Conservation (phyloP, 1,140 invertebrate species). For the Galleria mellonella region DNA sequence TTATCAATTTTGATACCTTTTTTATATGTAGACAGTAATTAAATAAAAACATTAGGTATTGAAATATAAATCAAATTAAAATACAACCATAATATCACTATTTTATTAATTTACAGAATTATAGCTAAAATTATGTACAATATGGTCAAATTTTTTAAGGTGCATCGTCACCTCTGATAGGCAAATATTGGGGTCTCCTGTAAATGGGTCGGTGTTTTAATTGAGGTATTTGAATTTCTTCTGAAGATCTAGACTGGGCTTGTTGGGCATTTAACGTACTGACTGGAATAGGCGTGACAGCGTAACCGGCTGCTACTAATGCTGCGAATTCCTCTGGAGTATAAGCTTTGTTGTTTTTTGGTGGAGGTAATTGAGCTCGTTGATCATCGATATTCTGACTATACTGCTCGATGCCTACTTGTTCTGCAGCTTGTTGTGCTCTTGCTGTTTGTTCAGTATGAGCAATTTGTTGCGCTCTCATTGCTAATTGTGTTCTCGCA, state of each 20-base stretch:
- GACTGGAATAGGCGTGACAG: constrained; percentile 70
- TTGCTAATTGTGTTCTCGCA: constrained; percentile 20
- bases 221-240: constrained; percentile 30
- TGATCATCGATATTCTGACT: constrained; percentile 40
- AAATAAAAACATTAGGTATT: too few species aligned
- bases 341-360: constrained; percentile 68
- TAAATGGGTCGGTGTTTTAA: constrained; percentile 29
- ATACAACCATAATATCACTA: constrained; percentile 20
- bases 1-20: too few species aligned
- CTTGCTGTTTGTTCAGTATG: constrained; percentile 5
- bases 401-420: constrained; percentile 25
- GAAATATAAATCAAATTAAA: not conserved
- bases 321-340: constrained; percentile 71
- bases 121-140: constrained; percentile 50
- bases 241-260: constrained; percentile 48
- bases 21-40: too few species aligned
- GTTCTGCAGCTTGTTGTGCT: constrained; percentile 9
- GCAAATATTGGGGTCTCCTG: constrained; percentile 51
- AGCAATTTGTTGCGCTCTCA: constrained; percentile 19
- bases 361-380: constrained; percentile 58
- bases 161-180: constrained; percentile 57
- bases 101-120: constrained; percentile 37
- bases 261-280: constrained; percentile 31
- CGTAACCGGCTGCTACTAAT: constrained; percentile 66
- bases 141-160: constrained; percentile 32